Conservation (phyloP, 2,888 invertebrate species). For the Thumatha senex region DNA sequence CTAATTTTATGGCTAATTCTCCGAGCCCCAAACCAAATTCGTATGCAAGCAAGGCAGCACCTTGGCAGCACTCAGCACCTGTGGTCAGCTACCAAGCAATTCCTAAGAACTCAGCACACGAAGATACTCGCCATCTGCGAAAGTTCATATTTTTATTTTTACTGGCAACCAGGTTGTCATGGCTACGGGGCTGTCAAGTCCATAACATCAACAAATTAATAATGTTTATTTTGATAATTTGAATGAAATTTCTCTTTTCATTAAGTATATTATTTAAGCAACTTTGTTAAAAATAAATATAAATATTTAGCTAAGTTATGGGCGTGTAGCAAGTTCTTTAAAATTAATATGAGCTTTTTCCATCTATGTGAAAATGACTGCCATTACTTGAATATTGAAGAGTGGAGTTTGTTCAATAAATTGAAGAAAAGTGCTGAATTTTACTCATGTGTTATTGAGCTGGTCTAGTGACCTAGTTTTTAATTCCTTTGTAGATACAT, state of each 20-base stretch:
- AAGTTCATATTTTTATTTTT: background rate
- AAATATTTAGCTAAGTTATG: background rate
- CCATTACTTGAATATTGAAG: constrained; percentile 15
- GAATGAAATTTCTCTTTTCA: no score
- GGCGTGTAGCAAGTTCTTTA: background rate
- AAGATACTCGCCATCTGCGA: background rate
- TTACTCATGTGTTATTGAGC: constrained; percentile 32
- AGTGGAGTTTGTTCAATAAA: constrained; percentile 58
- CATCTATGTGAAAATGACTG: constrained; percentile 5
- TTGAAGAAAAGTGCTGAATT: constrained; percentile 13
- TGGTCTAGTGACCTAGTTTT: constrained; percentile 56
- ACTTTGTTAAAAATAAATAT: background rate
- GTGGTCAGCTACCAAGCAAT: no score
- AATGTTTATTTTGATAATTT: no score
- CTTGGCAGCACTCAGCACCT: no score
- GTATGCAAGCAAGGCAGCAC: no score
- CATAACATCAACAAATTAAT: constrained; percentile 12
- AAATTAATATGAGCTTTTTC: background rate
- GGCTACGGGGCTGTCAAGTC: constrained; percentile 53
- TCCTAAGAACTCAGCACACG: background rate
- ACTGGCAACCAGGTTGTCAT: constrained; percentile 43
- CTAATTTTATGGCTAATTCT: no score
- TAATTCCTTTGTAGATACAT: constrained; percentile 36
- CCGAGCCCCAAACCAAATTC: no score
- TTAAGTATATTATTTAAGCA: no score